Base-by-base conservation (phyloP, 2,113 vertebrate genomes). In the Sinocyclocheilus anshuiensis region DNA sequence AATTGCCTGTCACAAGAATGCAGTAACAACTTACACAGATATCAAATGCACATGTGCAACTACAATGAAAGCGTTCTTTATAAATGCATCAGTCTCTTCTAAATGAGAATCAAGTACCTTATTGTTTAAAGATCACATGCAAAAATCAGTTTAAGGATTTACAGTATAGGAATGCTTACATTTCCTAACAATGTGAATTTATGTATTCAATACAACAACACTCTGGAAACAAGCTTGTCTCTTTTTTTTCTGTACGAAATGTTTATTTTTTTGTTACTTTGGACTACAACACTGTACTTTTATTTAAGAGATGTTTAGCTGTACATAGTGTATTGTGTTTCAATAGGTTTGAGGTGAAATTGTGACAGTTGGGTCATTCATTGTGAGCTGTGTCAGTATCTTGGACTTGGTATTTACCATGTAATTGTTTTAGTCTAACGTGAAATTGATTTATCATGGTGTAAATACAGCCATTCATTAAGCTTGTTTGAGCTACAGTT, bases 401-500 rank as follows among this genome's bases (percentile, higher is more conserved):
- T 48, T 83, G n/a, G 55, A 87, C 75, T 26, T 85, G 83, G 84
- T 85, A 85, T 89, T 89, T 86, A 75, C 84, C 86, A 84, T 87
- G 88, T 87, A 87, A 83, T 80, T 87, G 86, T 87, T 74, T 83
- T 83, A 63, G 63, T 84, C 77, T 45, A 77, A 83, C 29, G 63
- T 85, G 84, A n/a, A 83, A 69, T 83, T 85, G 88, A 45, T 81
- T 86, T 75, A 81, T 77, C 45, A 77, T 81, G 69, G 77, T 86
- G 69, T 82, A 85, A 26, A 83, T 83, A 63, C 78, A 89, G 59
- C 59, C 65, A 72, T 33, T 74, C 86, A 75, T 83, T 48, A 83
- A 74, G 79, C 74, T 85, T 4, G 6, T 65, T 26, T 84, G 16
- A 86, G 65, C 63, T 81, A 55, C 84, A 48, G 67, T 89, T 84